Evolutionary conservation across 2,797 vertebrate species (phyloP), one percentile per base, ranked within the genome.

Genomic region (Thaleichthys pacificus): DNA sequence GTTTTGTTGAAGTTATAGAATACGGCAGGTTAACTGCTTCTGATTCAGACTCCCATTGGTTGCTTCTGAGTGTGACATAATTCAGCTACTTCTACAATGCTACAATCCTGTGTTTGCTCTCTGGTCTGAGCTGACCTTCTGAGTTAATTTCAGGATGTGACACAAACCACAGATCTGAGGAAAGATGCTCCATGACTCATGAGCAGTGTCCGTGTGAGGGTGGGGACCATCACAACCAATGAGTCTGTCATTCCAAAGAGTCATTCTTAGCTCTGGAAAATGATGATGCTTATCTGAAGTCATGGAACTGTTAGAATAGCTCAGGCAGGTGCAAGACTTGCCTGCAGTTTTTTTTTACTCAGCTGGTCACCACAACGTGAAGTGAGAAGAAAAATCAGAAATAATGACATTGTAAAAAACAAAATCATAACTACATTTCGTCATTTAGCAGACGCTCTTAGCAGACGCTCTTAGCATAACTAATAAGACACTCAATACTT

Each of bases 91-190:
- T 61, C 14, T 30, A 61, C 14, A 14, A 15, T 61, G 22, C 12
- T 62, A 15, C 3, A 26, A 62, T n/a, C 2, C 19, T 58, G 17
- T 17, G 6, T n/a, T 19, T 54, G 14, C 66, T 30, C 51, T 56
- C 51, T 5, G 26, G 4, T 51, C 51, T 67, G 26, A 47, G 28
- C 3, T 11, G 14, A 54, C 11, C 42, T 12, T 47, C 9, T 47
- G 11, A 12, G 11, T 47, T 2, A 8, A 11, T 47, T 12, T 47
- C 3, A 47, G 11, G 12, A 47, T 11, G 9, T 47, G 42, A 12
- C 11, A 56, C 66, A 56, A 56, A 67, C 66, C 26, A 30, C 49
- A 66, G 5, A 61, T 66, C 14, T 54, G 51, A 17, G 51, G 51
- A 6, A 6, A 47, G 42, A 11, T 47, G 11, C 12, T 8, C 19